Percentiles rank a stretch among this genome's conserved stretches.
Conservation (phyloP, 2,113 vertebrate species). For the Ptyas mucosa region DNA sequence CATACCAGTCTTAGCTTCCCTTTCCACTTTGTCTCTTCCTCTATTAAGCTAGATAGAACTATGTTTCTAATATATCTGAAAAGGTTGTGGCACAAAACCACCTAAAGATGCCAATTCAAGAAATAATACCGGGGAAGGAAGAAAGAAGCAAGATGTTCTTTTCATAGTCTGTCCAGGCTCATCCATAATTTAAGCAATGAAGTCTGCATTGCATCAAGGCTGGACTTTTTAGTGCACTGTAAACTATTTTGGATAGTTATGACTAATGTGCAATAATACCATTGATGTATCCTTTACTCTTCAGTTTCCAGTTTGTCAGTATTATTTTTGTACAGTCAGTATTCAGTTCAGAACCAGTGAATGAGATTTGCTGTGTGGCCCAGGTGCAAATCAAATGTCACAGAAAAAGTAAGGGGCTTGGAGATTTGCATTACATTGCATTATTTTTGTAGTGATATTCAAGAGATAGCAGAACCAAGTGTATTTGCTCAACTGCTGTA, state of each 20-base stretch:
- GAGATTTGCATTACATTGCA: neutral
- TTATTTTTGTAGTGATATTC: neutral
- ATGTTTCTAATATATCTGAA: neutral
- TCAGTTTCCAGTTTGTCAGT: neutral
- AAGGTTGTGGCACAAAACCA: neutral
- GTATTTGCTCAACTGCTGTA: neutral
- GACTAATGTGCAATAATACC: neutral
- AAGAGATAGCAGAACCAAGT: neutral
- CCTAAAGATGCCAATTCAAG: neutral
- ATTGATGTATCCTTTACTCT: neutral
- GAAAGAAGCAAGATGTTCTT: neutral
- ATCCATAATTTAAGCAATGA: neutral
- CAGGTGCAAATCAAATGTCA: neutral
- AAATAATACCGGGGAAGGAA: neutral
- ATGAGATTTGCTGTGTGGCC: neutral
- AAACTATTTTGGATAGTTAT: neutral
- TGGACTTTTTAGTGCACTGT: neutral
- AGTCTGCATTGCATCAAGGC: neutral
- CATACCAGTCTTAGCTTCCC: neutral
- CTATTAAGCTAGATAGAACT: neutral
- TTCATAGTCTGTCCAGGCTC: neutral
- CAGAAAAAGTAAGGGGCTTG: neutral
- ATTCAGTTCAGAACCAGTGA: neutral
- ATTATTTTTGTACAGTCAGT: neutral
- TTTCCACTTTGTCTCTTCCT: neutral